Evolutionary conservation across 2,888 invertebrate species (phyloP).

Genomic region (Corythucha ciliata): DNA sequence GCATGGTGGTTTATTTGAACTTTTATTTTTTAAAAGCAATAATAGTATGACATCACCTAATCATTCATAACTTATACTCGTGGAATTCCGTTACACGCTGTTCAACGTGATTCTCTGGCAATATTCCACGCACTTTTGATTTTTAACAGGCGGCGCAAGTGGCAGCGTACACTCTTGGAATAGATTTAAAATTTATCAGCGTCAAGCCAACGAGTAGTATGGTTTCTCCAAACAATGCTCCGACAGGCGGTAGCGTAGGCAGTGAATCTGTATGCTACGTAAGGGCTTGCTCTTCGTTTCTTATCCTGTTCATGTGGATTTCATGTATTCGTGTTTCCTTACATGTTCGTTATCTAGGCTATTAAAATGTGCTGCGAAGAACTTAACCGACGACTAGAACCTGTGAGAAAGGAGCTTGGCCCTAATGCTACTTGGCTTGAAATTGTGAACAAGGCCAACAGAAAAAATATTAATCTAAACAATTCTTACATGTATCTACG

Average conservation of each 20-base stretch:
- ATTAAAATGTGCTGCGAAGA: conserved; percentile 56
- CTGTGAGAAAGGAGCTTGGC: conserved; percentile 27
- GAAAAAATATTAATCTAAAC: conserved; percentile 49
- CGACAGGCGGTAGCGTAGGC: conserved; percentile 61
- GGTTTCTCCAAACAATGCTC: conserved; percentile 55
- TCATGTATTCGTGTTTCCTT: background rate
- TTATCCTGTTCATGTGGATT: background rate
- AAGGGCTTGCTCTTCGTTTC: conserved; percentile 7
- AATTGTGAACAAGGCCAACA: conserved; percentile 47
- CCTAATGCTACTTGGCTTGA: conserved; percentile 32
- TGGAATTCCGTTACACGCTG: too few relatives aligned
- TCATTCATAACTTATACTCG: too few relatives aligned
- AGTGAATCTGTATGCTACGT: conserved; percentile 52
- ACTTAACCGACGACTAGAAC: conserved; percentile 49
- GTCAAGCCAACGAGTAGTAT: conserved; percentile 57
- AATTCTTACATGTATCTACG: background rate
- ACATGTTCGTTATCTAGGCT: conserved; percentile 41
- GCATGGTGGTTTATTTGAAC: too few relatives aligned
- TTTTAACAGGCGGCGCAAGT: conserved; percentile 57
- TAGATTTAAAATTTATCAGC: conserved; percentile 55
- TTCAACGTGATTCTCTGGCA: too few relatives aligned
- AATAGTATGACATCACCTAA: too few relatives aligned
- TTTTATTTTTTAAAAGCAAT: too few relatives aligned
- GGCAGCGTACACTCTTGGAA: conserved; percentile 59
- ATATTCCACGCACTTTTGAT: background rate